Conservation (phyloP, 2,797 vertebrate species). For the Tapirus indicus region DNA sequence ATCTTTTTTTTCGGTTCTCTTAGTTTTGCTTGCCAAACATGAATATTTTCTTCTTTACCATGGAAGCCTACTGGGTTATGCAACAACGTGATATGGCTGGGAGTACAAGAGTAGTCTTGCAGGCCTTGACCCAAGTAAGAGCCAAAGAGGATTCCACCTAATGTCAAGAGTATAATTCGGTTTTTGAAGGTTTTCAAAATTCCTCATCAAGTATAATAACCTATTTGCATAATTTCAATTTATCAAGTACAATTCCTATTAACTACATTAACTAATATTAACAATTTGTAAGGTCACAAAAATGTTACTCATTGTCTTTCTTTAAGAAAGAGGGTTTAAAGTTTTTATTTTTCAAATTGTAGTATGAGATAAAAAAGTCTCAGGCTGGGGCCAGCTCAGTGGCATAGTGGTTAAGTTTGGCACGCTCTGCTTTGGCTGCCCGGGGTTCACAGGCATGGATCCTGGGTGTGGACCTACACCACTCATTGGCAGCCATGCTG, state of each 20-base stretch:
- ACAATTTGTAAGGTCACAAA: background rate
- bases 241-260: background rate
- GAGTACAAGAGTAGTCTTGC: background rate
- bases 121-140: background rate
- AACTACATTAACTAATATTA: background rate
- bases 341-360: background rate
- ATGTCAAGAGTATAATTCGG: background rate
- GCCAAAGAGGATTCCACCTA: background rate
- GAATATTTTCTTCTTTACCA: background rate
- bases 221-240: background rate
- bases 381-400: background rate
- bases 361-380: background rate
- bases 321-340: background rate
- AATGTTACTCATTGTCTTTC: background rate
- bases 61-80: background rate
- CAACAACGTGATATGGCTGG: background rate
- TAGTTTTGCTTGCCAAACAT: background rate
- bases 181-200: background rate
- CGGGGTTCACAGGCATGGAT: too few species aligned
- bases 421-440: too few species aligned
- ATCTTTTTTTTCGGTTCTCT: background rate
- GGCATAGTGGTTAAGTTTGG: too few species aligned
- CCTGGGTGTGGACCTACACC: too few species aligned
- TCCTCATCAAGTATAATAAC: background rate
- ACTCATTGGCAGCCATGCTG: too few species aligned